These are phyloP conservation scores for Poecilia wingei DNA, from an alignment of 2,797 vertebrate genomes.

Conservation along the genomic window DNA sequence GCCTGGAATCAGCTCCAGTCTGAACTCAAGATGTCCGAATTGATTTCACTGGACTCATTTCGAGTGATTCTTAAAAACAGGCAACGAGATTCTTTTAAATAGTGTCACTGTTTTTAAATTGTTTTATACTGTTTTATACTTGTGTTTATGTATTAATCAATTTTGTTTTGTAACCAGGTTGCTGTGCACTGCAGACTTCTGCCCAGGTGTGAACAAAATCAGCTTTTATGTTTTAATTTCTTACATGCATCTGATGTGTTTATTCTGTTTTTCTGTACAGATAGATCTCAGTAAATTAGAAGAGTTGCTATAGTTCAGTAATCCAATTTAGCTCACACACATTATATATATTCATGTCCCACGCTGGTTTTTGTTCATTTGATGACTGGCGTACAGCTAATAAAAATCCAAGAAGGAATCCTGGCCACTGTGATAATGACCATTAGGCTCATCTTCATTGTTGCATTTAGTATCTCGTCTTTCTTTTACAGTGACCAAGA, in stretches of 20 bases:
- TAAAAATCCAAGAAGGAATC: not conserved
- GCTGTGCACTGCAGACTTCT: too few relatives aligned
- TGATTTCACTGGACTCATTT: too few relatives aligned
- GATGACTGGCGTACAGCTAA: not conserved
- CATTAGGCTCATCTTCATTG: not conserved
- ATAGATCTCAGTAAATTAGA: not conserved
- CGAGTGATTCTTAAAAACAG: too few relatives aligned
- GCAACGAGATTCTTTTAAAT: too few relatives aligned
- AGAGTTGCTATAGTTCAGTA: not conserved
- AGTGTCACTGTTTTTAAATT: too few relatives aligned
- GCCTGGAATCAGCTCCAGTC: too few relatives aligned
- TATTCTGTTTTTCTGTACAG: not conserved
- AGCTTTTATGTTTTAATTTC: not conserved
- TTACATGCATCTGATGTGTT: not conserved
- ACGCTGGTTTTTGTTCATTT: not conserved
- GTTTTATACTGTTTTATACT: too few relatives aligned
- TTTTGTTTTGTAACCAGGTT: too few relatives aligned
- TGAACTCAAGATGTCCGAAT: too few relatives aligned
- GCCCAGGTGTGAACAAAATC: not conserved
- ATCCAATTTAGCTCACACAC: not conserved
- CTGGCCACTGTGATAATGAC: not conserved
- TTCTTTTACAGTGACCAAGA: not conserved
- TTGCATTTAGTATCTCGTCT: not conserved
- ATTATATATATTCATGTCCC: not conserved
- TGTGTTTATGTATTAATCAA: too few relatives aligned